Base-by-base conservation (phyloP, 2,888 invertebrate genomes). In the Eupithecia exiguata region DNA sequence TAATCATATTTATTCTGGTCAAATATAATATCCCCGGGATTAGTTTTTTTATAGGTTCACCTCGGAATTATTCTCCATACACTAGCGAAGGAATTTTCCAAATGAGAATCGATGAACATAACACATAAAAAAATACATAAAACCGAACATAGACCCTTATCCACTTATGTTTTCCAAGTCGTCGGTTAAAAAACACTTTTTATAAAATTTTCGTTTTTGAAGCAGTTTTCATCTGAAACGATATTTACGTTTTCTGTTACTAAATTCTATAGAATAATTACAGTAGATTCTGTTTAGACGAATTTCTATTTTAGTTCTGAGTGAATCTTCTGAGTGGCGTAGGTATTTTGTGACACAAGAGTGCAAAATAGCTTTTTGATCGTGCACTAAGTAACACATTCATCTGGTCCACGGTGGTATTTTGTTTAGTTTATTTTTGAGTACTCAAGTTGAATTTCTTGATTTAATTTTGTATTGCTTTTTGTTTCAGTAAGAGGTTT, bases 371-470 rank as follows among this genome's bases (percentile, higher is more conserved):
- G 68, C 68, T 36, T 49, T 36, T 53, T 53, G 49, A 68, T 53
- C 49, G 68, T n/a, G 35, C 65, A 38, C 36, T 69, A 58, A 61
- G 69, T 69, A 69, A 62, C 61, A 69, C 58, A 38, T 69, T 36
- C 18, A 65, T 36, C 12, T 38, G 9, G 38, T n/a, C 21, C 35
- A 35, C 35, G 62, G n/a, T 35, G 62, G n/a, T 25, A 25, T 14
- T 30, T 61, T 25, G 25, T 61, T 65, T 65, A n/a, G n/a, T 38
- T 65, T 62, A 62, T 38, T 65, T 53, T 65, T 65, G 36, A 36
- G 65, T 38, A 12, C 35, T 65, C 3, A n/a, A n/a, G 36, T 36
- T 36, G n/a, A 38, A 35, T 36, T 30, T 35, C 25, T 62, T 62
- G 16, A 35, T 35, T 62, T 62, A 16, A 30, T 62, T 35, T 36